Evolutionary conservation across 2,888 invertebrate genomes (phyloP).

Genomic region (Cephus sareptanus): DNA sequence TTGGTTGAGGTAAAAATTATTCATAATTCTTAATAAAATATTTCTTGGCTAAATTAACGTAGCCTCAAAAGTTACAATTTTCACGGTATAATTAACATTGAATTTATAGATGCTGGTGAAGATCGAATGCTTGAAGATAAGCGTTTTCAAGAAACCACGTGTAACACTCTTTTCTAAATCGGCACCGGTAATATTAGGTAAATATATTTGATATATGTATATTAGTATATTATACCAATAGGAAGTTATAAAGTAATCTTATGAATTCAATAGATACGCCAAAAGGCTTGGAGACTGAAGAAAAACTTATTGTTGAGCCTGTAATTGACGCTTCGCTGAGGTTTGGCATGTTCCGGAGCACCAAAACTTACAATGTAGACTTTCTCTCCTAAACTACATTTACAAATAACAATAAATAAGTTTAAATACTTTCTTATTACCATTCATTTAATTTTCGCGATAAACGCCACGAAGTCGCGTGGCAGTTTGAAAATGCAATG

Average conservation of each 20-base stretch:
- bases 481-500: not conserved
- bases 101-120: constrained; percentile 69
- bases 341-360: constrained; percentile 71
- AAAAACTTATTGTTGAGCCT: constrained; percentile 68
- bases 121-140: constrained; percentile 69
- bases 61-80: not conserved
- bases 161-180: constrained; percentile 67
- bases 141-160: constrained; percentile 55
- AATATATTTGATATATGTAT: constrained; percentile 33
- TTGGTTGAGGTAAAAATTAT: constrained; percentile 70
- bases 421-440: not conserved
- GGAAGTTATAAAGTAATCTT: constrained; percentile 9
- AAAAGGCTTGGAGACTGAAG: constrained; percentile 67
- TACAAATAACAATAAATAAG: not conserved
- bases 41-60: not conserved
- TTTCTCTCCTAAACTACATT: constrained; percentile 56
- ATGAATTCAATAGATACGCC: constrained; percentile 50
- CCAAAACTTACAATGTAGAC: constrained; percentile 68
- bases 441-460: not conserved
- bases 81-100: not conserved
- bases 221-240: constrained; percentile 19
- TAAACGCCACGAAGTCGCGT: not conserved
- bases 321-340: constrained; percentile 68
- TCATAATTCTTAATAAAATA: not conserved
- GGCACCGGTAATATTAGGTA: constrained; percentile 58